Conservation (phyloP, 1,140 invertebrate genomes). For the Drosophila bocqueti region DNA sequence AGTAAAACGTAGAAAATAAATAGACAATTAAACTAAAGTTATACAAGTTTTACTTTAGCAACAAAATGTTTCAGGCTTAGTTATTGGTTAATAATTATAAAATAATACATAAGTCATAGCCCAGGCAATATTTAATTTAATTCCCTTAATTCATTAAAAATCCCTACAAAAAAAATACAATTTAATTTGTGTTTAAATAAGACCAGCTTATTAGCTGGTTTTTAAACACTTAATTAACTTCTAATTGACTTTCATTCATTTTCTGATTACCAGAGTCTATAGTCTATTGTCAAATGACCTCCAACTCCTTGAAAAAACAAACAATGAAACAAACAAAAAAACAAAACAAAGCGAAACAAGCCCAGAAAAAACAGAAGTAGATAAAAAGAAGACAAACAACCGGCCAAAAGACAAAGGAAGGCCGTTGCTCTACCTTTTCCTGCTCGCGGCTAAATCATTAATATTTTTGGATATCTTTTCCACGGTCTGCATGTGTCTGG, state of each 20-base stretch:
- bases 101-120: no score
- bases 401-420: conserved; percentile 34
- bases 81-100: no score
- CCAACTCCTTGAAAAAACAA: neutral
- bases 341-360: neutral
- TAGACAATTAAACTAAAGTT: no score
- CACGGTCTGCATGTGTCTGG: neutral
- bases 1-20: no score
- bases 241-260: conserved; percentile 18
- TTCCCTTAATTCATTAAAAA: neutral
- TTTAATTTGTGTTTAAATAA: neutral
- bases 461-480: conserved; percentile 17
- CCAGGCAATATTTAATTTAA: neutral
- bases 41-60: neutral
- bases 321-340: no score
- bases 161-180: neutral
- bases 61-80: no score
- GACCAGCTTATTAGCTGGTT: neutral
- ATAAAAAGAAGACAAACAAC: conserved; percentile 16
- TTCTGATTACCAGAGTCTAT: neutral
- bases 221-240: neutral
- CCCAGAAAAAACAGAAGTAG: neutral
- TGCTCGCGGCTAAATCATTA: conserved; percentile 34
- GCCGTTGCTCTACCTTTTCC: conserved; percentile 22
- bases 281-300: conserved; percentile 9